Conservation (phyloP, 2,113 vertebrate genomes). For the Malaclemys terrapin region DNA sequence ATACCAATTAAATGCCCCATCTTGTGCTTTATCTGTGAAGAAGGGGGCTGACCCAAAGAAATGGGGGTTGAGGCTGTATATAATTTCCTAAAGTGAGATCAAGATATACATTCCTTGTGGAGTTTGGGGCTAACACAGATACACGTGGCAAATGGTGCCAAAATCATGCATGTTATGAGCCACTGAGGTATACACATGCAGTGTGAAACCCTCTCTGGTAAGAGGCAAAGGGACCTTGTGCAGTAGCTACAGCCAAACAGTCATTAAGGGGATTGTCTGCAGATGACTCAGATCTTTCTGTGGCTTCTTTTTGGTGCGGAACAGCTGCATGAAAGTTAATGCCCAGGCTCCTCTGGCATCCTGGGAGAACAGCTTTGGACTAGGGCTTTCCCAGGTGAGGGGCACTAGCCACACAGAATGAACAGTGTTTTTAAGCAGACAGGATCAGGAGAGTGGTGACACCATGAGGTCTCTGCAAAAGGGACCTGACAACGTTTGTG, state of each 20-base stretch:
- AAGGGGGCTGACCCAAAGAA: not conserved
- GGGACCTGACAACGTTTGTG: not conserved
- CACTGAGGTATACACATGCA: not conserved
- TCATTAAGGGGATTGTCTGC: not conserved
- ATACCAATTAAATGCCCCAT: no score
- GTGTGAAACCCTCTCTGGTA: not conserved
- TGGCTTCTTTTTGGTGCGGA: not conserved
- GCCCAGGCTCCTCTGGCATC: not conserved
- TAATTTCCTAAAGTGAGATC: not conserved
- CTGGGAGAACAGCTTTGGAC: not conserved
- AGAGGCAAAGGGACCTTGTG: not conserved
- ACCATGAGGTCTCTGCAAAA: not conserved
- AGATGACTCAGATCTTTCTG: not conserved
- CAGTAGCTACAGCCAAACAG: not conserved
- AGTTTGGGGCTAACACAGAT: not conserved
- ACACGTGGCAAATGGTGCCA: not conserved
- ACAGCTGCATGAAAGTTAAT: not conserved
- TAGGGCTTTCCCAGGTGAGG: not conserved
- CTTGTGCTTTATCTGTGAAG: no score
- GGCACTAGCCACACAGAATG: not conserved
- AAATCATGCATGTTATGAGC: not conserved
- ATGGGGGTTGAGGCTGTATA: not conserved
- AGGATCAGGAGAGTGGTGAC: not conserved
- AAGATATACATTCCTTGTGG: not conserved
- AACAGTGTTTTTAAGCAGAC: not conserved